Evolutionary conservation across 2,888 invertebrate species (phyloP), one percentile per base, ranked within the genome.

Genomic region (Lepetodrilus schrolli): DNA sequence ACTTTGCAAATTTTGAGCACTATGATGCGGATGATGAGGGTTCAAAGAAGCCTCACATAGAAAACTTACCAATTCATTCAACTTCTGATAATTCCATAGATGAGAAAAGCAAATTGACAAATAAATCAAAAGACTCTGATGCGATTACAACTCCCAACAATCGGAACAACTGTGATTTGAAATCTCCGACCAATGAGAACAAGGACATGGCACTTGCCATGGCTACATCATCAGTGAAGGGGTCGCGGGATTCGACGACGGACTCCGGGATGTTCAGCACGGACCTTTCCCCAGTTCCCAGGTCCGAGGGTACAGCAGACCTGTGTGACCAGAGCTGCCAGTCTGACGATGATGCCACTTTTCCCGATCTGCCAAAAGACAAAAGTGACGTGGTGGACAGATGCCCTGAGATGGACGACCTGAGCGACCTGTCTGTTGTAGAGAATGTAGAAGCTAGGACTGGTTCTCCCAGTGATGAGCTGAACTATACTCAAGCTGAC

Each of bases 251-350:
- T 30, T 78, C 80, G 7, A 77, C 80, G 0, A 76, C 76, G 20
- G 87, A 87, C 75, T 87, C 87, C 17, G 87, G 87, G 5, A 74
- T 86, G 65, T 85, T 81, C 74, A 86, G 87, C 75, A 79, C 82
- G 4, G 86, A 86, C 68, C 74, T 85, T 30, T 87, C 87, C 21
- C 87, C 87, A 23, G 74, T 84, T 30, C 80, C 78, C 43, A 74
- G 74, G 38, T 80, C 78, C 47, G 79, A 77, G 20, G 79, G 81
- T 20, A 68, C 58, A 13, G 71, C 70, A n/a, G 76, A 48, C 49
- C 51, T 70, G 49, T 74, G 76, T 71, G 80, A 80, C 66, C 77
- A 76, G 72, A 78, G 66, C 37, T 36, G 48, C 43, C 69, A 50
- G 13, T 76, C 76, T 21, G 78, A 80, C 66, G 36, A 17, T n/a